These are phyloP conservation scores for Eurypyga helias DNA, from an alignment of 2,113 vertebrate species.

Conservation along the genomic window DNA sequence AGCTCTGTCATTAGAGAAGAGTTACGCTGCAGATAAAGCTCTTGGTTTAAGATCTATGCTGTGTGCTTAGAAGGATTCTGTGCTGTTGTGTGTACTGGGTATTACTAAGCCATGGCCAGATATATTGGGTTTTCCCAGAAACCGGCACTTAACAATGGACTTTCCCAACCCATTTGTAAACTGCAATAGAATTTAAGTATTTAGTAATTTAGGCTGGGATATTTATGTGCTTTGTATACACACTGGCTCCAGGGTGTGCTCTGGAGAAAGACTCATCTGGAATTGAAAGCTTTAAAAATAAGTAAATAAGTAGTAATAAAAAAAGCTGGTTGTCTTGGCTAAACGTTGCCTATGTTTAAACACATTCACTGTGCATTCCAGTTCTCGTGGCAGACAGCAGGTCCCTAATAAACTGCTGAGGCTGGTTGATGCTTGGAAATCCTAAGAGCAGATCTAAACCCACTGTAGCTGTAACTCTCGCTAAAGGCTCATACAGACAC, in stretches of 20 bases:
- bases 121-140: neutral
- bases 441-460: neutral
- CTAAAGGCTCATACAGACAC: rapidly evolving
- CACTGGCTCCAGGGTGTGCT: neutral
- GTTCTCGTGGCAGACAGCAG: neutral
- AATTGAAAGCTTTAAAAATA: neutral
- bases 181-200: neutral
- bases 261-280: neutral
- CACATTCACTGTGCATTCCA: neutral
- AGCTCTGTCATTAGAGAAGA: neutral
- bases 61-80: neutral
- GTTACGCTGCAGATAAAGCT: neutral
- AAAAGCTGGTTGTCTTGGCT: neutral
- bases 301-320: neutral
- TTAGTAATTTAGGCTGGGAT: neutral
- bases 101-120: neutral
- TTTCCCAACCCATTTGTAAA: neutral
- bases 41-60: neutral
- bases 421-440: neutral
- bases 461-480: neutral
- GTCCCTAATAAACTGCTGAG: neutral
- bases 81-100: neutral
- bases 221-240: neutral
- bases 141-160: neutral
- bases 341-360: neutral